Evolutionary conservation across 2,797 vertebrate genomes (phyloP).

Genomic region (Acipenser transmontanus): DNA sequence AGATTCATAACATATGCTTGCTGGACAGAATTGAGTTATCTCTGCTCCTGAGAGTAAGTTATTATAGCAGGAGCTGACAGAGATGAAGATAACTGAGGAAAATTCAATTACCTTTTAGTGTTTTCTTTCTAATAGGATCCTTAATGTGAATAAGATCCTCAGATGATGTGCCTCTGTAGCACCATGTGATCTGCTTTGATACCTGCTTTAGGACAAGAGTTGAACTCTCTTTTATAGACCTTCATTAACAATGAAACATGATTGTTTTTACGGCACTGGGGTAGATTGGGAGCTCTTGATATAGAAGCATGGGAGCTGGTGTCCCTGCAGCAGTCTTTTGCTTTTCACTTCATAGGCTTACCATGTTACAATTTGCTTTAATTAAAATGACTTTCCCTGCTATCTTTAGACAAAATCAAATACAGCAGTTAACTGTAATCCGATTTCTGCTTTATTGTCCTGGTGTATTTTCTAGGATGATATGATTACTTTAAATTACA

Average conservation of each 20-base stretch:
- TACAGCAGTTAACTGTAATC: slow-evolving; percentile 25
- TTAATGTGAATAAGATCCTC: slow-evolving; percentile 97
- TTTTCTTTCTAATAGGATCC: slow-evolving; percentile 99
- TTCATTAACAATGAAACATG: slow-evolving; percentile 79
- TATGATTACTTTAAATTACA: neutral
- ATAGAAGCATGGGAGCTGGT: slow-evolving; percentile 35
- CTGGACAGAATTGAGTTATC: slow-evolving; percentile 96
- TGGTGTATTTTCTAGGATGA: slow-evolving; percentile 20
- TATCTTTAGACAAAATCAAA: slow-evolving; percentile 12
- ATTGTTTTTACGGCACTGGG: slow-evolving; percentile 57
- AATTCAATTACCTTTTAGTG: slow-evolving; percentile 99
- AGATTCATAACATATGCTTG: slow-evolving; percentile 89
- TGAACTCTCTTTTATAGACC: slow-evolving; percentile 67
- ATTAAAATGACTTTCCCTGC: slow-evolving; percentile 21
- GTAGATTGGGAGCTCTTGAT: slow-evolving; percentile 65
- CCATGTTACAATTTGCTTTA: slow-evolving; percentile 25
- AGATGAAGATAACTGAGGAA: slow-evolving; percentile 98
- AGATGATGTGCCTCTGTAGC: slow-evolving; percentile 71
- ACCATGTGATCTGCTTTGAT: slow-evolving; percentile 71
- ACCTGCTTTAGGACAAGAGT: slow-evolving; percentile 61
- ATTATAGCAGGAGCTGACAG: slow-evolving; percentile 96
- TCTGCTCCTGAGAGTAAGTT: slow-evolving; percentile 91
- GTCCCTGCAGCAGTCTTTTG: slow-evolving; percentile 23
- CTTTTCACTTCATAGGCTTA: slow-evolving; percentile 29
- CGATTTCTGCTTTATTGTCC: slow-evolving; percentile 11